Evolutionary conservation across 2,113 vertebrate genomes (phyloP), one percentile per base, ranked within the genome.

Genomic region (Etia nguti): DNA sequence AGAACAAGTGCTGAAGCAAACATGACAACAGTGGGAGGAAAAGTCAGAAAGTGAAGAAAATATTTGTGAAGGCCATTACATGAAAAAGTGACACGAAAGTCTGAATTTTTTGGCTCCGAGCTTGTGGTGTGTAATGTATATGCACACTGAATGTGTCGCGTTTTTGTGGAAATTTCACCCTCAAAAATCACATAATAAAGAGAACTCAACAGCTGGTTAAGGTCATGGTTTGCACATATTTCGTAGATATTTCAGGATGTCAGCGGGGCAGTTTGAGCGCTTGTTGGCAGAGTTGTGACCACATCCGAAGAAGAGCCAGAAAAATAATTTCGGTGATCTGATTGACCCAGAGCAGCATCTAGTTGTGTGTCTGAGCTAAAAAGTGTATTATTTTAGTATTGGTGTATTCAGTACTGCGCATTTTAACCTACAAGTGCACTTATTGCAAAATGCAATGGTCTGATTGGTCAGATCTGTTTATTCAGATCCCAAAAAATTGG

Each of bases 391-490:
- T 65, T 65, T 65, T 65, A 38, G 10, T 65, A 38, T 6, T 31
- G 31, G 6, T 5, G 5, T n/a, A 38, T 0, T 38, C 60, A 65
- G 60, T 38, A 8, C 60, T 22, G 1, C 0, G 10, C 0, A 0
- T 12, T 65, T 65, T 65, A 31, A 36, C 6, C 60, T 65, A 38
- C 10, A 65, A 65, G 60, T 65, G 20, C 34, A 8, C 1, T 6
- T 65, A 38, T 5, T 38, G 10, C 0, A 1, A 65, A 65, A 38
- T 38, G 10, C 34, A 38, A 13, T 65, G 38, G 38, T 13, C 20
- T 38, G 34, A 65, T 65, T 65, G 60, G 34, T 65, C 34, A 13
- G 60, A 65, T n/a, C 60, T 65, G 4, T 65, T 65, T 65, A 65
- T 65, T 65, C 20, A n/a, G 60, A 8, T 65, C 34, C 12, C 12